phyloP scores from a whole-genome alignment of 2,888 invertebrate genomes.

The Patella depressa region DNA sequence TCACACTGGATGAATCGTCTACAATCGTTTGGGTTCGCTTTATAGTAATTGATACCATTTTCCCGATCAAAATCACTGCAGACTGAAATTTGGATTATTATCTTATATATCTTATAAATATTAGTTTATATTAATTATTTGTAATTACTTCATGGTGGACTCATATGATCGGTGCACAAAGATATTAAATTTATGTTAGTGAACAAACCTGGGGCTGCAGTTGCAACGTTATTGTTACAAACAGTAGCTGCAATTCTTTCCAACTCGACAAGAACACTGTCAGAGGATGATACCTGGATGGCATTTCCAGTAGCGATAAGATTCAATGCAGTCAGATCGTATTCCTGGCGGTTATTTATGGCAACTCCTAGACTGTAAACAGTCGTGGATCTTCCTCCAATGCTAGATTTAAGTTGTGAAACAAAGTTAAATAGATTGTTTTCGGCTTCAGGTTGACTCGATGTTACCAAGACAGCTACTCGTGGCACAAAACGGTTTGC shows the following conservation, averaged over 20 bases:
- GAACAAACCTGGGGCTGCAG: not conserved
- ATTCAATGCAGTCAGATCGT: not conserved
- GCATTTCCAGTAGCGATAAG: not conserved
- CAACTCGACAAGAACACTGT: not conserved
- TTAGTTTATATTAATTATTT: not conserved
- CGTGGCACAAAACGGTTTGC: not conserved
- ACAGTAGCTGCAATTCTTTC: not conserved
- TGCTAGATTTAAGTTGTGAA: not conserved
- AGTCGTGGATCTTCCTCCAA: not conserved
- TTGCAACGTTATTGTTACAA: not conserved
- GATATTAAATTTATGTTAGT: not conserved
- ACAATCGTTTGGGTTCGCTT: not conserved
- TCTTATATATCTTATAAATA: not conserved
- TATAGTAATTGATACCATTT: not conserved
- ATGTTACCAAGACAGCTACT: not conserved
- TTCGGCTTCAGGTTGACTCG: not conserved
- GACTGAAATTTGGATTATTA: not conserved
- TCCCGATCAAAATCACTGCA: not conserved
- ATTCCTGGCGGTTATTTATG: not conserved
- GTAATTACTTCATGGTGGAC: not conserved
- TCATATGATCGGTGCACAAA: not conserved
- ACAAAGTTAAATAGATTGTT: no score
- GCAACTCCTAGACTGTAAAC: not conserved
- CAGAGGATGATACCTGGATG: not conserved
- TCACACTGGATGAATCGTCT: not conserved